Percentiles rank a stretch among this genome's conserved stretches.
phyloP scores from a whole-genome alignment of 1,140 invertebrate species.

The Temnothorax nylanderi region DNA sequence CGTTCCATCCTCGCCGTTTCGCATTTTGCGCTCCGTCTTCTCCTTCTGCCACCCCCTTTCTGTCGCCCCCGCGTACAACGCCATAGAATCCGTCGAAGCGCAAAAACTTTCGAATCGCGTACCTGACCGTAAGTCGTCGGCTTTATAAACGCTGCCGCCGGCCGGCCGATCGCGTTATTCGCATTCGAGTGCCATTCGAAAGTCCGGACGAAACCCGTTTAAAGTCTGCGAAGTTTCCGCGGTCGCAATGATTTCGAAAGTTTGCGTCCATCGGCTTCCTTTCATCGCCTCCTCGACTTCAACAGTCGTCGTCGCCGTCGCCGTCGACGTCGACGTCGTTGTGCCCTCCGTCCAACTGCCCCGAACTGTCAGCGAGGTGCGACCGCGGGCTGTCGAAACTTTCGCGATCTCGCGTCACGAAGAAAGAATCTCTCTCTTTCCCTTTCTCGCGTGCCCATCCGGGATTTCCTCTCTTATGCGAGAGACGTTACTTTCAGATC shows the following conservation, averaged over 20 bases:
- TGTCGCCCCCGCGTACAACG: background rate
- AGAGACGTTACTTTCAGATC: slow-evolving; percentile 2
- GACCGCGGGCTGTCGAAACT: slow-evolving; percentile 39
- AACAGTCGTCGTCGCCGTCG: background rate
- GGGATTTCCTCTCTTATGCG: background rate
- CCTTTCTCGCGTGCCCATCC: background rate
- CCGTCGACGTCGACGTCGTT: background rate
- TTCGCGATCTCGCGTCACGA: slow-evolving; percentile 20
- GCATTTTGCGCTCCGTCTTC: slow-evolving; percentile 27
- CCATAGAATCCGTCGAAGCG: background rate
- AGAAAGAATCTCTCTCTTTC: background rate
- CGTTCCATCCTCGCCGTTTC: background rate
- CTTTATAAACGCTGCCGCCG: slow-evolving; percentile 29
- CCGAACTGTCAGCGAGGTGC: slow-evolving; percentile 19
- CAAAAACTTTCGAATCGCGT: slow-evolving; percentile 35
- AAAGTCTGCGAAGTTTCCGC: slow-evolving; percentile 51
- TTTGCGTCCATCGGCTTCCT: slow-evolving; percentile 19
- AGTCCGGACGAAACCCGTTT: slow-evolving; percentile 48
- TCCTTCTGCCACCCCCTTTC: background rate
- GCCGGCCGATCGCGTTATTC: slow-evolving; percentile 41
- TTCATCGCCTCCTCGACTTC: slow-evolving; percentile 30
- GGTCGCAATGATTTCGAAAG: slow-evolving; percentile 48
- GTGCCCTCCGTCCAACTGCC: background rate
- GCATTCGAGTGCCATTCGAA: slow-evolving; percentile 52
- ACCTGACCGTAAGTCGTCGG: slow-evolving; percentile 18